phyloP scores from a whole-genome alignment of 30 jellyfish, hydroid and myxozoan genomes.

The Clytia hemisphaerica region DNA sequence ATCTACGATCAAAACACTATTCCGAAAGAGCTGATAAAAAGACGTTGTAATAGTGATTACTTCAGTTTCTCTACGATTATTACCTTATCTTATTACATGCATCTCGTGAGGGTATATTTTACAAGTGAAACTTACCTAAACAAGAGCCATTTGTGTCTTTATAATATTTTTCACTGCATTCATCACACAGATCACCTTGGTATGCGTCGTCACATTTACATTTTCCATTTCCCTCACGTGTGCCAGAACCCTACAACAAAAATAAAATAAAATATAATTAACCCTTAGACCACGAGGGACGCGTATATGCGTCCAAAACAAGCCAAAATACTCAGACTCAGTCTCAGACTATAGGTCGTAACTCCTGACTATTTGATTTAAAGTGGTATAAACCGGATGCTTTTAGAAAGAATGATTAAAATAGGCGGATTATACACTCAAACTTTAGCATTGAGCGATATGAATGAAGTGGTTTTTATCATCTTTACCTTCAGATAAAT shows the following conservation, averaged over 20 bases:
- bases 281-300: too few species aligned
- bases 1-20: too few species aligned
- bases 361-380: too few species aligned
- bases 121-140: conserved; percentile 18
- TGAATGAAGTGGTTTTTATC: neutral
- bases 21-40: too few species aligned
- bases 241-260: conserved; percentile 70
- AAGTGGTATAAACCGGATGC: neutral
- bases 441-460: neutral
- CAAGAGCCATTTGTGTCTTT: conserved; percentile 66
- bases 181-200: conserved; percentile 61
- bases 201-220: conserved; percentile 75
- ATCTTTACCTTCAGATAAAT: neutral
- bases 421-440: neutral
- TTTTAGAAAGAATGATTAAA: too few species aligned
- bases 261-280: conserved; percentile 2
- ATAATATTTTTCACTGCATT: conserved; percentile 65
- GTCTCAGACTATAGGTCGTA: neutral
- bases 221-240: conserved; percentile 74
- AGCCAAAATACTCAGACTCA: too few species aligned
- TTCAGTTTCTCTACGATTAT: too few species aligned
- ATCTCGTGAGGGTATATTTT: too few species aligned
- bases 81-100: too few species aligned
- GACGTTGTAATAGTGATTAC: too few species aligned
- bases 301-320: too few species aligned